These are phyloP conservation scores for Priapulus caudatus DNA, from an alignment of 2,888 invertebrate species.

Conservation along the genomic window DNA sequence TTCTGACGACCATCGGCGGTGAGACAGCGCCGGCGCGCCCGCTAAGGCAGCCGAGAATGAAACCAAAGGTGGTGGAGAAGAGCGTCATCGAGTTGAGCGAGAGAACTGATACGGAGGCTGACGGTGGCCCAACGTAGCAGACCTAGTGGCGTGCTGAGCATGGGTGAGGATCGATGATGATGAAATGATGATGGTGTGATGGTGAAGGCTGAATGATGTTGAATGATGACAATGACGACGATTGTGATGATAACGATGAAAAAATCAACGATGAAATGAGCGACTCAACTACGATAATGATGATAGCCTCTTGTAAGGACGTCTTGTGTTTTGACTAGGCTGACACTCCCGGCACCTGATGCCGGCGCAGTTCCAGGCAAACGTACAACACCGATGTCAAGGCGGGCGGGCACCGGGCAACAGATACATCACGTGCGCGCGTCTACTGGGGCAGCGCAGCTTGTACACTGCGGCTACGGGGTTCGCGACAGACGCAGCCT, in stretches of 20 bases:
- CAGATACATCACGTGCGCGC: slow-evolving; percentile 61
- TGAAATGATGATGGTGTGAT: no score
- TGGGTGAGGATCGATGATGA: no score
- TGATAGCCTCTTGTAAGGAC: no score
- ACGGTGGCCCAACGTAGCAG: slow-evolving; percentile 50
- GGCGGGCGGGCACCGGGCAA: slow-evolving; percentile 62
- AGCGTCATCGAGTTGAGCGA: slow-evolving; percentile 49
- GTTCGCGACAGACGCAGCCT: no score
- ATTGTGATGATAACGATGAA: no score
- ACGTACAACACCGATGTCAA: slow-evolving; percentile 79
- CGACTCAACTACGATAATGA: no score
- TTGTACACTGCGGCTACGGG: no score
- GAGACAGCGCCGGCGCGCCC: slow-evolving; percentile 5
- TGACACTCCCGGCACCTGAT: slow-evolving; percentile 65
- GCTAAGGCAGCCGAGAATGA: slow-evolving; percentile 17
- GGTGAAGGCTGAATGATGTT: no score
- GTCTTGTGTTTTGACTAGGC: no score
- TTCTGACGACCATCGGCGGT: background rate
- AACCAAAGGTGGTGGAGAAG: slow-evolving; percentile 21
- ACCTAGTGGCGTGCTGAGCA: slow-evolving; percentile 52
- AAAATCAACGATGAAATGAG: no score
- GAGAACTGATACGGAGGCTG: slow-evolving; percentile 48
- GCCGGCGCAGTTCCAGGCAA: slow-evolving; percentile 63
- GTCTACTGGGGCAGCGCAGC: no score
- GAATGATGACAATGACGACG: no score